phyloP scores from a whole-genome alignment of 2,113 vertebrate genomes.

The Cervus canadensis region DNA sequence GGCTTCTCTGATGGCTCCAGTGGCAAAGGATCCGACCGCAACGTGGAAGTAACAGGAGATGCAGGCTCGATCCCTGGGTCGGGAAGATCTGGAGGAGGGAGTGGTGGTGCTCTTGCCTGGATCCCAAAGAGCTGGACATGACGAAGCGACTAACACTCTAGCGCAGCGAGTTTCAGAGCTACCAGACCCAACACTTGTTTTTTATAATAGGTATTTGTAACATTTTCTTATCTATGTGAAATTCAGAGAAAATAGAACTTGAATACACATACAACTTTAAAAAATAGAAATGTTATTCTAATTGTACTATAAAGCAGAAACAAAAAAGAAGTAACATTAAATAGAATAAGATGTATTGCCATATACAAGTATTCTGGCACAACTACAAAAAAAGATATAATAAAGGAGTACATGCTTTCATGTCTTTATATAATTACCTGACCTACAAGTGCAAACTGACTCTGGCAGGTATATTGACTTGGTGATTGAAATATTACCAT shows the following conservation, averaged over 20 bases:
- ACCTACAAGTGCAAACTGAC: neutral
- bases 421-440: neutral
- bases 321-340: neutral
- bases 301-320: neutral
- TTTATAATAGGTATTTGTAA: neutral
- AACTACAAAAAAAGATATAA: neutral
- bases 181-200: neutral
- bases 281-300: neutral
- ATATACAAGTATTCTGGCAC: neutral
- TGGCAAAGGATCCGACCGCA: neutral
- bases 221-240: neutral
- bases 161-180: neutral
- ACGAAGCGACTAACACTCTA: no score
- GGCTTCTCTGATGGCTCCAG: neutral
- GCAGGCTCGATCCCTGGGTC: neutral
- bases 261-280: neutral
- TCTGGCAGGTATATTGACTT: neutral
- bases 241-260: slow-evolving; percentile 13
- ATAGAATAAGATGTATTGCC: neutral
- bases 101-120: neutral
- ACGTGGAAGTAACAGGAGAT: neutral
- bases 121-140: neutral
- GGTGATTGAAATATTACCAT: neutral
- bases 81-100: neutral
- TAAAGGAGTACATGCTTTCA: neutral